phyloP scores from a whole-genome alignment of 2,113 vertebrate species.

The Tor tambroides region DNA sequence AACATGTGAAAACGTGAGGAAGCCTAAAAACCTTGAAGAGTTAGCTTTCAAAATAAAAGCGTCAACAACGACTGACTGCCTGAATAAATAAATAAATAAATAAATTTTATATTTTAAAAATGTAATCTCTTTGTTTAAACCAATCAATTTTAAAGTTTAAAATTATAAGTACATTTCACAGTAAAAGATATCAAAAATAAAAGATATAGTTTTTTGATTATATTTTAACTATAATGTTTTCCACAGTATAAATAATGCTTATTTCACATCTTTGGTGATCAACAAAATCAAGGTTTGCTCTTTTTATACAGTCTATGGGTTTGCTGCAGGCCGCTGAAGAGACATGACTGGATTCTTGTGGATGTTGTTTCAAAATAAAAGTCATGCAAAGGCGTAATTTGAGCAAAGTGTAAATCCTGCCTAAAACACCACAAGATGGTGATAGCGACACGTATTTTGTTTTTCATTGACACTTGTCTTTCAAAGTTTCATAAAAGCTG shows the following conservation, averaged over 20 bases:
- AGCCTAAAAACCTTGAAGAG: neutral
- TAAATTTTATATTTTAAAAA: neutral
- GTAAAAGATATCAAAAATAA: neutral
- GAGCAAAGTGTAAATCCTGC: neutral
- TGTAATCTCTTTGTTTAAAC: neutral
- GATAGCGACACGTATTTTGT: neutral
- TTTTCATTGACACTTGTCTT: neutral
- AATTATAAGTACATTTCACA: neutral
- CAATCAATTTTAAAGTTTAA: neutral
- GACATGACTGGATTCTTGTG: neutral
- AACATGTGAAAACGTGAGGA: neutral
- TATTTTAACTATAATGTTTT: neutral
- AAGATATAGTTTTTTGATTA: neutral
- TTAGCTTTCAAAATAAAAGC: conserved; percentile 22
- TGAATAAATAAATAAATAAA: neutral
- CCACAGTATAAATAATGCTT: neutral
- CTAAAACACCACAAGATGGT: neutral
- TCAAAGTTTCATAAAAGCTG: neutral
- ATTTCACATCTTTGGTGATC: neutral
- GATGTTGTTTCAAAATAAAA: conserved; percentile 24
- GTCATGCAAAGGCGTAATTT: neutral
- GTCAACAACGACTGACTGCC: neutral
- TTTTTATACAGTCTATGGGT: too few species aligned
- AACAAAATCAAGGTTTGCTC: neutral
- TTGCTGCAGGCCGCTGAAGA: neutral